Percentiles rank a stretch among this genome's conserved stretches.
Evolutionary conservation across 1,140 invertebrate species (phyloP).

Genomic region (Drosophila insularis): DNA sequence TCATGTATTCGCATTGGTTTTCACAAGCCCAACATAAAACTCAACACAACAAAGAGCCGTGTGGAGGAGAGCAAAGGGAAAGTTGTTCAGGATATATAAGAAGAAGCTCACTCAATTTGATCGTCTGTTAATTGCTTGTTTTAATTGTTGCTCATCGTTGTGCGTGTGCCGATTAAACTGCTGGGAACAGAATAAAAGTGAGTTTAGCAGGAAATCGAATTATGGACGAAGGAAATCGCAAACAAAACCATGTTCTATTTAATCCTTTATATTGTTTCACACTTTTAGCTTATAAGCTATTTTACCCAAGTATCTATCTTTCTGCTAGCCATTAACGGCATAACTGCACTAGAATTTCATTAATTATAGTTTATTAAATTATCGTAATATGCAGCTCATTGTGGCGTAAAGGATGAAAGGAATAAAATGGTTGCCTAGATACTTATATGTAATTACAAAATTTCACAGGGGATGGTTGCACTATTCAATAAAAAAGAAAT

Average conservation of each 20-base stretch:
- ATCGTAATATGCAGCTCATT: slow-evolving; percentile 33
- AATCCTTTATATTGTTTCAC: slow-evolving; percentile 21
- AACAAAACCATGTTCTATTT: neutral
- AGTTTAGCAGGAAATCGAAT: slow-evolving; percentile 3
- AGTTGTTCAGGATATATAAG: slow-evolving; percentile 38
- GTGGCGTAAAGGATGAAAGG: neutral
- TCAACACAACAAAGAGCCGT: slow-evolving; percentile 2
- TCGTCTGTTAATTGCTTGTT: slow-evolving; percentile 74
- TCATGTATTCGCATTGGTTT: slow-evolving; percentile 65
- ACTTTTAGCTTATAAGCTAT: neutral
- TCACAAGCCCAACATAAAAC: slow-evolving; percentile 56
- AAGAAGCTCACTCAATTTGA: slow-evolving; percentile 72
- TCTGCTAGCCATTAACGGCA: slow-evolving; percentile 38
- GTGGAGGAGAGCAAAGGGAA: slow-evolving; percentile 21
- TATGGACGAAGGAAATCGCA: slow-evolving; percentile 22
- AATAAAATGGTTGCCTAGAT: slow-evolving; percentile 2
- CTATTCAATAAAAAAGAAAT: neutral
- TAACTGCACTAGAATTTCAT: slow-evolving; percentile 50
- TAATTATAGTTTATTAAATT: slow-evolving; percentile 60
- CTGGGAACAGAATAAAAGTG: slow-evolving; percentile 5
- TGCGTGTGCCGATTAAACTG: slow-evolving; percentile 7
- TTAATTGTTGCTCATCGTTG: slow-evolving; percentile 66
- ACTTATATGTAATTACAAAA: neutral
- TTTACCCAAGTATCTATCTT: neutral
- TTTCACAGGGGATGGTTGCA: slow-evolving; percentile 26